A percentile compares a stretch with the other conserved stretches of the same genome.
phyloP scores from a whole-genome alignment of 2,113 vertebrate species.

The Antechinus stuartii region DNA sequence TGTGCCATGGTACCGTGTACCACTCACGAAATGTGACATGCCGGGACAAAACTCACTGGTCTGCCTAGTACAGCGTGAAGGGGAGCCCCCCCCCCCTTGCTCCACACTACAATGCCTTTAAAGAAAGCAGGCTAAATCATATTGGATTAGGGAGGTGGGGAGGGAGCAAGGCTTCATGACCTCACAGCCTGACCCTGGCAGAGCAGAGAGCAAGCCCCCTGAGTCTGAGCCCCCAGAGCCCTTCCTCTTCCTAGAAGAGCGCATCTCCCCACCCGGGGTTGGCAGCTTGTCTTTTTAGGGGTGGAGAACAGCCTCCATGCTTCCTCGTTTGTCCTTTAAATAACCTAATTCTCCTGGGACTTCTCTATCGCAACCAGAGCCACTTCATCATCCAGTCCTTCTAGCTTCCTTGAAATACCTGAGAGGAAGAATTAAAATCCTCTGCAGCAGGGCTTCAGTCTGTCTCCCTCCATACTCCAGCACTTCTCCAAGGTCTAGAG shows the following conservation, averaged over 20 bases:
- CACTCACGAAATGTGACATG: not conserved
- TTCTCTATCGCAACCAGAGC: fast-evolving
- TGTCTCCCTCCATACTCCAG: not conserved
- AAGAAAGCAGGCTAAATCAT: not conserved
- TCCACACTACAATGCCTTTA: not conserved
- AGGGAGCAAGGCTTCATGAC: not conserved
- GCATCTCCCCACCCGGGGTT: not conserved
- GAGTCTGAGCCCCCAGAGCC: not conserved
- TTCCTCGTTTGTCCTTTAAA: fast-evolving
- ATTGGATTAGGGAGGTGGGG: not conserved
- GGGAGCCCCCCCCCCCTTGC: not conserved
- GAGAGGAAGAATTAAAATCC: not conserved
- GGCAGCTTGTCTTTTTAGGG: fast-evolving
- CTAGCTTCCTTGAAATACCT: slow-evolving; percentile 28
- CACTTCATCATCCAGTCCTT: not conserved
- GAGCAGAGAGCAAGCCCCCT: not conserved
- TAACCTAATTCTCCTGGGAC: not conserved
- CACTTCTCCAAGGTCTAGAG: fast-evolving
- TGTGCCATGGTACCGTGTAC: not conserved
- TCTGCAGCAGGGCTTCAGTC: not conserved
- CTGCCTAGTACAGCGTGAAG: not conserved
- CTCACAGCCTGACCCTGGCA: not conserved
- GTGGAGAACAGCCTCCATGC: not conserved
- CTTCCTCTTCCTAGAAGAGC: not conserved
- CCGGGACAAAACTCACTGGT: not conserved